Conservation (phyloP, 2,888 invertebrate species). For the Lepeophtheirus nordmannii region DNA sequence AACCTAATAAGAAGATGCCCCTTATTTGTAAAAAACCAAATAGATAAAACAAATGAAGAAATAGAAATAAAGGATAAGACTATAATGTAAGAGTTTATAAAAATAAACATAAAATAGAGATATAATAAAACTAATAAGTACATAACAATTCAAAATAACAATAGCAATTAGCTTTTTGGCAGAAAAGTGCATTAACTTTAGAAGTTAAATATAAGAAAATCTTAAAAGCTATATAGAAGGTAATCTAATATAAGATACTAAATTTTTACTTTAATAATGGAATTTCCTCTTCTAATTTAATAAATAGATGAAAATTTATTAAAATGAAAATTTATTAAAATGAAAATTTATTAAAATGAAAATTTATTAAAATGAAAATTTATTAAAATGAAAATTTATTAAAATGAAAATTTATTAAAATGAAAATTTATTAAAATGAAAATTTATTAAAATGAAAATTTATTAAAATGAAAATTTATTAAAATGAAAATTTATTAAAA, state of each 20-base stretch:
- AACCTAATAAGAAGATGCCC: neutral
- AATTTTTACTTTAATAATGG: conserved; percentile 4
- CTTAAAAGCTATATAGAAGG: neutral
- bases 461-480: too few relatives aligned
- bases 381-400: too few relatives aligned
- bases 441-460: too few relatives aligned
- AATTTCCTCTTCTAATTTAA: neutral
- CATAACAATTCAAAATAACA: neutral
- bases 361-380: too few relatives aligned
- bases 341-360: too few relatives aligned
- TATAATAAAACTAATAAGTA: neutral
- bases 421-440: too few relatives aligned
- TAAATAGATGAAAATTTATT: neutral
- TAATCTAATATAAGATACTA: neutral
- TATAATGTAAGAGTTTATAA: neutral
- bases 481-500: too few relatives aligned
- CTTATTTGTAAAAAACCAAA: neutral
- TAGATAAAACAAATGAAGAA: neutral
- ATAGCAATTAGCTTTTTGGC: neutral
- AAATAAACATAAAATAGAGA: neutral
- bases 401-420: too few relatives aligned
- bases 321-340: neutral
- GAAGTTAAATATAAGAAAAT: neutral
- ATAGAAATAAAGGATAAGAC: neutral
- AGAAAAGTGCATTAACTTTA: neutral